A percentile compares a stretch with the other conserved stretches of the same genome.
Conservation (phyloP, 2,113 vertebrate genomes). For the Gila orcuttii region DNA sequence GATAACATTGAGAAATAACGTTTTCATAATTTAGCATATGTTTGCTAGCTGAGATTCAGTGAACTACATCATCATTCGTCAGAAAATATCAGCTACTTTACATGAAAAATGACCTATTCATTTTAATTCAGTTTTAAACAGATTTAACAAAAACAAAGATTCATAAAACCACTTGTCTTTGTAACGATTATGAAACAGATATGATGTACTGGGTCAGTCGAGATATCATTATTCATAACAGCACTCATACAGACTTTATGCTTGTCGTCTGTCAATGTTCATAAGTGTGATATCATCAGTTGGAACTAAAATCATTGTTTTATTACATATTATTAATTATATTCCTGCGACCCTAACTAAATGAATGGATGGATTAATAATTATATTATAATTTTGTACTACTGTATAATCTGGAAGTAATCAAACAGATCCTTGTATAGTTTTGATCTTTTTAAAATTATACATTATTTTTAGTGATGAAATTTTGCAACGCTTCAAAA, state of each 20-base stretch:
- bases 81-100: too few relatives aligned
- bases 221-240: background rate
- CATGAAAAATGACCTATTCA: too few relatives aligned
- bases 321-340: too few relatives aligned
- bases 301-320: too few relatives aligned
- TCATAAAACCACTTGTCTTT: background rate
- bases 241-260: too few relatives aligned
- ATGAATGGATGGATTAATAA: background rate
- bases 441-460: background rate
- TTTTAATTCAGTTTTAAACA: background rate
- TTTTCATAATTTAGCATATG: too few relatives aligned
- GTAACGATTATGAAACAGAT: background rate
- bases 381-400: background rate
- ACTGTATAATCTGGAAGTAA: background rate
- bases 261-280: background rate
- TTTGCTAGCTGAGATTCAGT: too few relatives aligned
- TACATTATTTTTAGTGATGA: background rate
- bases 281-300: too few relatives aligned
- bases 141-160: background rate
- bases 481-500: background rate
- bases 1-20: too few relatives aligned
- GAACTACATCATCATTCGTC: too few relatives aligned
- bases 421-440: background rate
- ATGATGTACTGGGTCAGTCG: background rate
- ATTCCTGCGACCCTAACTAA: background rate